Conservation (phyloP, 2,797 vertebrate genomes). For the Pygocentrus nattereri region DNA sequence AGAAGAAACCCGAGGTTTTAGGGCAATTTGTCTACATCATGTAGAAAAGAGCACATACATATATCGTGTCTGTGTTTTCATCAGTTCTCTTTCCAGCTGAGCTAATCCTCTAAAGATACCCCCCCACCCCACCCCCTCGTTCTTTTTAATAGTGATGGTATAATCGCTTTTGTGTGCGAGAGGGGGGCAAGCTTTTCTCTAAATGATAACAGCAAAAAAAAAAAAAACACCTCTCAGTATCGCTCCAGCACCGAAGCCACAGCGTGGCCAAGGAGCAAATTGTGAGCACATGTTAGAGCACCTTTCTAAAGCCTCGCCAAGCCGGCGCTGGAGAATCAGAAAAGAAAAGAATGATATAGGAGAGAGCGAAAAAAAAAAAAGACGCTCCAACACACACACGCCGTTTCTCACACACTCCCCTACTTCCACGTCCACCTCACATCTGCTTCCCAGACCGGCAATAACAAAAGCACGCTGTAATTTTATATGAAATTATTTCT, state of each 20-base stretch:
- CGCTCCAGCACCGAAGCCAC: slow-evolving; percentile 57
- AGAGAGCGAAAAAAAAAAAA: background rate
- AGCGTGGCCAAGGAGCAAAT: slow-evolving; percentile 73
- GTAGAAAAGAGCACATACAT: slow-evolving; percentile 43
- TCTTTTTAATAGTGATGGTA: slow-evolving; percentile 33
- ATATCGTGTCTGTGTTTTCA: slow-evolving; percentile 34
- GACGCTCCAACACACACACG: slow-evolving; percentile 58
- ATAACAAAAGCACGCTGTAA: background rate
- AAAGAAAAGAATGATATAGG: slow-evolving; percentile 50
- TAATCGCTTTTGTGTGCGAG: slow-evolving; percentile 58
- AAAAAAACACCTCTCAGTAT: slow-evolving; percentile 54
- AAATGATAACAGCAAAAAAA: slow-evolving; percentile 60
- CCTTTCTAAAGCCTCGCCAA: slow-evolving; percentile 64
- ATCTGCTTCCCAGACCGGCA: slow-evolving; percentile 80
- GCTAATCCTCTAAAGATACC: slow-evolving; percentile 49
- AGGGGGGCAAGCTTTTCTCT: slow-evolving; percentile 53
- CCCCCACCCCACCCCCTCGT: too few species aligned
- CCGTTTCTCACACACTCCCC: slow-evolving; percentile 75
- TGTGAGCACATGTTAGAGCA: slow-evolving; percentile 80
- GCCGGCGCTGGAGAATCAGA: slow-evolving; percentile 68
- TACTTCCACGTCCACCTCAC: slow-evolving; percentile 67
- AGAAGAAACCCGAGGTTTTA: slow-evolving; percentile 18
- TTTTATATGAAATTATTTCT: background rate
- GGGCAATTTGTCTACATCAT: slow-evolving; percentile 43
- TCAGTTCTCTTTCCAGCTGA: slow-evolving; percentile 55